Base-by-base conservation (phyloP, 2,888 invertebrate genomes). In the Baronia brevicornis region DNA sequence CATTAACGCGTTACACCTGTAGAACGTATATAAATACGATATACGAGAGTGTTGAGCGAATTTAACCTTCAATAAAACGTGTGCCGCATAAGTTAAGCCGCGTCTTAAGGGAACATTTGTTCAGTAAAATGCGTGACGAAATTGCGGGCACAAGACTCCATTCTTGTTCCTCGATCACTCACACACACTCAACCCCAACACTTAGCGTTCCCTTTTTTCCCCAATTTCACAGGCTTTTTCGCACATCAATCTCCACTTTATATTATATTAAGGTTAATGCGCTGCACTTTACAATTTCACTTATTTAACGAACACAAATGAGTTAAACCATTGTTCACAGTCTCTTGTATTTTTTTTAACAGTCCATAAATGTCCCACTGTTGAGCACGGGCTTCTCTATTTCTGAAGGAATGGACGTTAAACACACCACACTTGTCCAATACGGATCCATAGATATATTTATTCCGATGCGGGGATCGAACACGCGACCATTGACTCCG, bases 151-250 rank as follows among this genome's bases (percentile, higher is more conserved):
- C 44, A 54, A 53, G 51, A 51, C 61, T 48, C 52, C 59, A 36
- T 36, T 36, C 36, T 19, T 70, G 64, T 69, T 80, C 72, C 65
- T 68, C 79, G 75, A 80, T 82, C 77, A 68, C 72, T 68, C 47
- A 41, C 41, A 41, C 51, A 47, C 69, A 62, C 64, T 55, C 35
- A 36, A 19, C 69, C 71, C 59, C 59, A 62, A 77, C 79, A 82
- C 80, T 82, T 80, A 82, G 79, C 71, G 66, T 73, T 73, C 73
- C 80, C 78, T 80, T 80, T 82, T 80, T 73, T 78, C 74, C n/a
- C n/a, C 79, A 82, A 80, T 80, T 82, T 82, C 72, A 66, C 68
- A 63, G 71, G 75, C 71, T 73, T 74, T 73, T 73, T 69, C 68
- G 70, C 71, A 78, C 80, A 79, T 78, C 80, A 80, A 79, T 80